Base-by-base conservation (phyloP, 2,113 vertebrate genomes). In the Halichoerus grypus region DNA sequence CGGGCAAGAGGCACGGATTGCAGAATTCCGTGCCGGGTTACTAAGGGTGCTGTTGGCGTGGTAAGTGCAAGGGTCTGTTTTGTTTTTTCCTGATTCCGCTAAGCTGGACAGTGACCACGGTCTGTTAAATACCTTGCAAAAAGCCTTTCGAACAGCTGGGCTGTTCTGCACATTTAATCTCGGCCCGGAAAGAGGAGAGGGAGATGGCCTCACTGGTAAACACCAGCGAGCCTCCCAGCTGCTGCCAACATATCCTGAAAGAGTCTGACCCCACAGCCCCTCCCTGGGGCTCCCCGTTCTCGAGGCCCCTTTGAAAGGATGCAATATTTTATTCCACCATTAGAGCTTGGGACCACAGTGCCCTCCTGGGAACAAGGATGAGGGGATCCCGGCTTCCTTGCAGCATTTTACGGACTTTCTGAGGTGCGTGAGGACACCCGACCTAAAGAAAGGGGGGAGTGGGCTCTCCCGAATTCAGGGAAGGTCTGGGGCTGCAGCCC, bases 61-160 rank as follows among this genome's bases (percentile, higher is more conserved):
- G 1, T 61, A 21, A 55, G 11, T 1, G 3, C 26, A 0, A 80
- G n/a, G 26, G 85, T 21, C 76, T 51, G 13, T 46, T 63, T 81
- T 15, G 2, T 81, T 84, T 72, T 46, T 12, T 18, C 88, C 53
- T 9, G 53, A 31, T 42, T 31, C 89, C 0, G 0, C 53, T 81
- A 15, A 85, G 90, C n/a, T 13, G n/a, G 76, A 36, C 22, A 5
- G 84, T 57, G 61, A 71, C 79, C 31, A 49, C 11, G 2, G 19
- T 22, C 91, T 79, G 83, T 61, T 28, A 13, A 76, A 16, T 24
- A n/a, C 59, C 42, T 72, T 36, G 39, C 79, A 42, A 18, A 51
- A 69, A 91, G 61, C 89, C 55, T 46, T 39, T 22, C n/a, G 18
- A 4, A 28, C 93, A 95, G 95, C 94, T 92, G 88, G 76, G 61